Evolutionary conservation across 2,797 vertebrate species (phyloP).

Genomic region (Limnodromus scolopaceus): DNA sequence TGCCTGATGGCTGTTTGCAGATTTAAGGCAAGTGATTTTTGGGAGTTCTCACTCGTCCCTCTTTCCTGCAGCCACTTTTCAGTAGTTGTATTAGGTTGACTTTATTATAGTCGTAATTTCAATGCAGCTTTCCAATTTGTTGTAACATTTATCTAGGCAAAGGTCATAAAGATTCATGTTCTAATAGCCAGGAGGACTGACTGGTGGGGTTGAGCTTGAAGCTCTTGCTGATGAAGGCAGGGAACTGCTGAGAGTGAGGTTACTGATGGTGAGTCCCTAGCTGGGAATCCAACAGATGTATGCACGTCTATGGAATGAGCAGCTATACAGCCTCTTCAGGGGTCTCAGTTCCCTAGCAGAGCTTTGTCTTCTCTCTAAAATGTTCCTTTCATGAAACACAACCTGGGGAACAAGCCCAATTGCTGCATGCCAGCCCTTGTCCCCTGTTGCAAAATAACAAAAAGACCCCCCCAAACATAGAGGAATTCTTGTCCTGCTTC

Average conservation of each 20-base stretch:
- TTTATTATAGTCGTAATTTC: not conserved
- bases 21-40: not conserved
- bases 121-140: not conserved
- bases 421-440: not conserved
- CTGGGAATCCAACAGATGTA: not conserved
- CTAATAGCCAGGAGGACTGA: not conserved
- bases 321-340: not conserved
- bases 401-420: not conserved
- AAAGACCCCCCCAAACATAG: not conserved
- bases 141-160: not conserved
- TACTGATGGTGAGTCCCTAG: not conserved
- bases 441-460: not conserved
- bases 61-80: not conserved
- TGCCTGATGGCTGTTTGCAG: not conserved
- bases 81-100: not conserved
- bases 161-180: not conserved
- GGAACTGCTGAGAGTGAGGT: not conserved
- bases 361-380: not conserved
- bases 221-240: not conserved
- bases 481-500: not conserved
- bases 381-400: not conserved
- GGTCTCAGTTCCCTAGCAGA: not conserved
- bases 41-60: not conserved
- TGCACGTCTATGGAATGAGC: not conserved
- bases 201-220: not conserved